Percentiles rank a stretch among this genome's conserved stretches.
Conservation (phyloP, 1,140 invertebrate species). For the Propsilocerus akamusi region DNA sequence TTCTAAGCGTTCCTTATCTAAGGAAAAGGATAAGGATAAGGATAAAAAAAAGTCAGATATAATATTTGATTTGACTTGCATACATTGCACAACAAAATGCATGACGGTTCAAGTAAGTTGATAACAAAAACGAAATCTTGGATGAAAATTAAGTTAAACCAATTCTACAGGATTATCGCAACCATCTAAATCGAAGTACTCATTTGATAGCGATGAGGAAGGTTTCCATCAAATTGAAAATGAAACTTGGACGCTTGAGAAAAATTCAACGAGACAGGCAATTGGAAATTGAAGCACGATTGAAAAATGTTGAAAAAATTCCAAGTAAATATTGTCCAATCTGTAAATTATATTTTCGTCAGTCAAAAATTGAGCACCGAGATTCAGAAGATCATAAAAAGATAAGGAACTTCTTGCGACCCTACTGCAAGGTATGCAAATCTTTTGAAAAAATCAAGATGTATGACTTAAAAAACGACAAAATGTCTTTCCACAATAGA, state of each 20-base stretch:
- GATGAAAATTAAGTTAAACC: neutral
- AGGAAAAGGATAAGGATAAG: neutral
- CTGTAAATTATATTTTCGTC: conserved; percentile 63
- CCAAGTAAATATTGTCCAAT: conserved; percentile 47
- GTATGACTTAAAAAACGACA: no score
- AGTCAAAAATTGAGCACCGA: conserved; percentile 52
- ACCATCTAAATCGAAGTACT: conserved; percentile 44
- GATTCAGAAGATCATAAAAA: conserved; percentile 53
- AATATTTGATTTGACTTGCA: neutral
- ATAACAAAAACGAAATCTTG: neutral
- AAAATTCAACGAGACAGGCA: conserved; percentile 51
- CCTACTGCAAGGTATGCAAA: conserved; percentile 48
- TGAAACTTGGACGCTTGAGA: conserved; percentile 49
- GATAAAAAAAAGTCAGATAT: neutral
- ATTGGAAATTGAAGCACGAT: conserved; percentile 42
- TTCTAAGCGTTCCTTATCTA: neutral
- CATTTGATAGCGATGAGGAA: conserved; percentile 50
- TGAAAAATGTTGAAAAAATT: conserved; percentile 41
- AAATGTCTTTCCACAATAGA: no score
- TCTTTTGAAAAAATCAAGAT: neutral
- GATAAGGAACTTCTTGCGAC: conserved; percentile 64
- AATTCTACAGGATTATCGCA: conserved; percentile 36
- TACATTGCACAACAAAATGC: neutral
- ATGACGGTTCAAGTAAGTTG: neutral
- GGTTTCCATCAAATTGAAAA: conserved; percentile 47